Evolutionary conservation across 2,888 invertebrate genomes (phyloP), one percentile per base, ranked within the genome.

Genomic region (Phortica okadai): DNA sequence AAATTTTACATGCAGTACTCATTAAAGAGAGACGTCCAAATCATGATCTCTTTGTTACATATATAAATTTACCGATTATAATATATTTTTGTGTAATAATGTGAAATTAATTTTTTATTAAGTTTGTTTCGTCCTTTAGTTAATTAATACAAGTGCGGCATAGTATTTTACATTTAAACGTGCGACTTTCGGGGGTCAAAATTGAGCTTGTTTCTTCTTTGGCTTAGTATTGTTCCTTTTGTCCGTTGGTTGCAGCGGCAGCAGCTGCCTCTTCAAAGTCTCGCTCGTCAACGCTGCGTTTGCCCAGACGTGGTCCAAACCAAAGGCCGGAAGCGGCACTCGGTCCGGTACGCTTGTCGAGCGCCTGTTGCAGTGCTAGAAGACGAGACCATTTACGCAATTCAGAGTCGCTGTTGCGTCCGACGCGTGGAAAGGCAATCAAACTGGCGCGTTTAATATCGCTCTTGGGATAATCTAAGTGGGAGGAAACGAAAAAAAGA

Each of bases 251-350:
- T 2, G 74, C 73, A 14, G 75, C 78, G 33, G 16, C 44, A 2
- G 74, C 74, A n/a, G 76, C 78, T 64, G 64, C 41, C 45, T 45
- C 16, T 21, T 69, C 45, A 69, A 50, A 69, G 44, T 69, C 45
- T 2, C 45, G 69, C 41, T 69, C 82, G 69, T 84, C 81, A 5
- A 89, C 81, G 75, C 90, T 90, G n/a, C 90, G 90, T 78, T 94
- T 92, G 76, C 94, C 95, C 41, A 95, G 91, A 64, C 95, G 92
- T 0, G 94, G 94, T 56, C 95, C 95, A 83, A 95, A 95, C 95
- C 95, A 95, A 91, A 95, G 93, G 0, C 93, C 93, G 33, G 91
- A 91, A 56, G 91, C 92, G 66, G 91, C 91, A 75, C 91, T 89
- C 6, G 90, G 90, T 67, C 89, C 90, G 0, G 90, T 89, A 45